Evolutionary conservation across 2,888 invertebrate species (phyloP).

Genomic region (Poecilobothrus nobilitatus): DNA sequence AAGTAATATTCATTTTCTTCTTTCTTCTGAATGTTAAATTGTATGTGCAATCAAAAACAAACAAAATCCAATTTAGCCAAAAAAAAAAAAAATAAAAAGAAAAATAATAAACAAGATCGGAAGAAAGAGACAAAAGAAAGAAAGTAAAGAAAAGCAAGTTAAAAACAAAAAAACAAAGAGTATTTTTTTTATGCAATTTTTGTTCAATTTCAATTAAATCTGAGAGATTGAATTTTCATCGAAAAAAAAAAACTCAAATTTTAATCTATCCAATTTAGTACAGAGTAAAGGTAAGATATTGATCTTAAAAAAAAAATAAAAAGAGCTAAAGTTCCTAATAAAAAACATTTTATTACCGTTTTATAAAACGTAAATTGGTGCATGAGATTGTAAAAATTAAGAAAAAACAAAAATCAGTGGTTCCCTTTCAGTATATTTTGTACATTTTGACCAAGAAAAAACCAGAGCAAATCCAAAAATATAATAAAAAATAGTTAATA

Average conservation of each 20-base stretch:
- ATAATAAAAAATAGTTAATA: neutral
- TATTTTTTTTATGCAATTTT: neutral
- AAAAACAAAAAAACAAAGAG: neutral
- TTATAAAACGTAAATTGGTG: neutral
- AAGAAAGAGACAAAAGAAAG: neutral
- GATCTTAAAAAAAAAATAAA: no score
- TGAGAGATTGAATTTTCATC: neutral
- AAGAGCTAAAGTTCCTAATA: neutral
- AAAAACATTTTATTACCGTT: neutral
- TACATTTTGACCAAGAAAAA: constrained; percentile 6
- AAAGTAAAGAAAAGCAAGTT: neutral
- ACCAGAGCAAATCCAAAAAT: neutral
- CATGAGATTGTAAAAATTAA: neutral
- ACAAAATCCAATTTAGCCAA: no score
- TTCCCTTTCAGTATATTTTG: neutral
- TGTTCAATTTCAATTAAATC: neutral
- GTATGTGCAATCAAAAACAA: no score
- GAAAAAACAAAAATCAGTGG: neutral
- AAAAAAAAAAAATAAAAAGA: neutral
- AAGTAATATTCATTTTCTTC: no score
- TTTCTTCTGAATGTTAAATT: no score
- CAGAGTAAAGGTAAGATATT: neutral
- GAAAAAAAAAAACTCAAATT: neutral
- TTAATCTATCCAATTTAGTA: neutral
- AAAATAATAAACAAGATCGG: neutral